phyloP scores from a whole-genome alignment of 2,888 invertebrate genomes.

The Quadriops clusia region DNA sequence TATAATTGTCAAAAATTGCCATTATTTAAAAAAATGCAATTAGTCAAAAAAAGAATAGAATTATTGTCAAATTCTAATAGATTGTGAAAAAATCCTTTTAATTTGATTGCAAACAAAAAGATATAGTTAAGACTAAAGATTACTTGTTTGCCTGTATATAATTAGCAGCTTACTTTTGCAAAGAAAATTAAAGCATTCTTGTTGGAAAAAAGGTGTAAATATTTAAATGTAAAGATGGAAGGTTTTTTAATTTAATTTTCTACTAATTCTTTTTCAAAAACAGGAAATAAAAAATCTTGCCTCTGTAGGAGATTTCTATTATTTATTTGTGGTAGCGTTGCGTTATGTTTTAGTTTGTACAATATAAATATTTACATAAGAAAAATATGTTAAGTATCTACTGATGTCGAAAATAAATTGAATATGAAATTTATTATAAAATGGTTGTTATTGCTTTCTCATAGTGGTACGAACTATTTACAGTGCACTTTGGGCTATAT shows the following conservation, averaged over 20 bases:
- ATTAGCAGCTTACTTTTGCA: constrained; percentile 14
- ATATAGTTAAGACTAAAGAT: no score
- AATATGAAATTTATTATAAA: constrained; percentile 26
- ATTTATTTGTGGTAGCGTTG: constrained; percentile 14
- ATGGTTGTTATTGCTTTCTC: constrained; percentile 22
- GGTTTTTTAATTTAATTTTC: constrained; percentile 5
- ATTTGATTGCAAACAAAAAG: no score
- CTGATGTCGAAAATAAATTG: constrained; percentile 32
- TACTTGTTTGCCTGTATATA: constrained; percentile 19
- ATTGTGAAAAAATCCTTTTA: no score
- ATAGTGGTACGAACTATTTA: constrained; percentile 12
- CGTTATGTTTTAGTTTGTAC: constrained; percentile 24
- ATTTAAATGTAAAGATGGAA: constrained; percentile 7
- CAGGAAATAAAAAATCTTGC: no score
- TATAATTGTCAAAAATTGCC: no score
- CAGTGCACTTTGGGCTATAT: constrained; percentile 15
- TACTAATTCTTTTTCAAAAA: no score
- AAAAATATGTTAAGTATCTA: constrained; percentile 29
- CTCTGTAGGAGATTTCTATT: constrained; percentile 25
- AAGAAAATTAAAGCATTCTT: constrained; percentile 10
- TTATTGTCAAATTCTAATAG: no score
- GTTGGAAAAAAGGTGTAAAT: constrained; percentile 15
- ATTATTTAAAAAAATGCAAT: no score
- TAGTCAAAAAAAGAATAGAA: no score
- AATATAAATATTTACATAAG: constrained; percentile 19